Evolutionary conservation across 2,888 invertebrate species (phyloP), one percentile per base, ranked within the genome.

Genomic region (Leucania comma): DNA sequence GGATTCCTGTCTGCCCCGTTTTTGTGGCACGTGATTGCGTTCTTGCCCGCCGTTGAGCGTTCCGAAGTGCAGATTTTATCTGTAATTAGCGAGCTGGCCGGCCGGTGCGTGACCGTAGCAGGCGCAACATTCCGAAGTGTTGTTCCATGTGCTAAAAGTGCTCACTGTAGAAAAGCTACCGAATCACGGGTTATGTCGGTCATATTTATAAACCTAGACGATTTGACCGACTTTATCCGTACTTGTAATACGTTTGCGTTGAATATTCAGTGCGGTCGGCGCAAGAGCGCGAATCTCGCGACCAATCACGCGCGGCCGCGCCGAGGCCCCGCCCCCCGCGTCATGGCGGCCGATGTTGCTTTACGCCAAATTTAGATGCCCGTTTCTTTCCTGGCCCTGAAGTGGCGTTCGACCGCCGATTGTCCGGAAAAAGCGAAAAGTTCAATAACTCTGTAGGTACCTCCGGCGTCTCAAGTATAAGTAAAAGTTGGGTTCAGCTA

Each of bases 361-460:
- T 93, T 93, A 92, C 89, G 92, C 93, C 95, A 94, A 94, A 95
- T 93, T 95, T 94, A 94, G 93, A 92, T 89, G 89, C 86, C 78
- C 86, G 88, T 83, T 88, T 90, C 90, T 90, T 90, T 90, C 87
- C 88, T 85, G 84, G 84, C 84, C 85, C 88, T 85, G 87, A 88
- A 88, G 87, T 85, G 71, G 76, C 75, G 65, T 68, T 80, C 64
- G 80, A 48, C 54, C 64, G 68, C 64, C 67, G 82, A 74, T 70
- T 77, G 78, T 80, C 78, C 81, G 80, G 79, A 73, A 84, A 85
- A 82, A 81, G 79, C 72, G 68, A 66, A 66, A 78, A 81, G 81
- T 86, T 86, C 81, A 81, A 79, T 77, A 78, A 83, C 81, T 81
- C 71, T 68, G 26, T 50, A 57, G 26, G 54, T 69, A 57, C 32